A percentile compares a stretch with the other conserved stretches of the same genome.
phyloP scores from a whole-genome alignment of 2,113 vertebrate genomes.

The Eublepharis macularius region DNA sequence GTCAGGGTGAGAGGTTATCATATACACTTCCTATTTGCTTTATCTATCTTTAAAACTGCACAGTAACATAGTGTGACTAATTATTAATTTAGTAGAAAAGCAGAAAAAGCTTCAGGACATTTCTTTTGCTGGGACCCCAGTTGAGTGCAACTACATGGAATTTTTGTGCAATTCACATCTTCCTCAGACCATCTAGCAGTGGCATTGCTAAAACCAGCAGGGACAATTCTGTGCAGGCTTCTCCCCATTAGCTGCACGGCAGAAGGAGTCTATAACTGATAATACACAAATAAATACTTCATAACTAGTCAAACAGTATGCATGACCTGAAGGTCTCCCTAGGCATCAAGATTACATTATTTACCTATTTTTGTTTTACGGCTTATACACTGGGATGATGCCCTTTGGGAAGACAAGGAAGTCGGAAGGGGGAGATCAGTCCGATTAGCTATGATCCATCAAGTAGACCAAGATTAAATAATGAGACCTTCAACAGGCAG shows the following conservation, averaged over 20 bases:
- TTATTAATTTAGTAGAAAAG: conserved; percentile 23
- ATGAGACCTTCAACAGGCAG: conserved; percentile 67
- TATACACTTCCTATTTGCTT: background rate
- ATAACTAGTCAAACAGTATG: conserved; percentile 29
- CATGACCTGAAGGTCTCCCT: conserved; percentile 27
- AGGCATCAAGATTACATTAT: conserved; percentile 39
- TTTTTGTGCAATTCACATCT: conserved; percentile 26
- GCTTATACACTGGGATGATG: conserved; percentile 33
- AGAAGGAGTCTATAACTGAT: background rate
- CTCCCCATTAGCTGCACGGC: conserved; percentile 17
- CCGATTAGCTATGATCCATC: conserved; percentile 37
- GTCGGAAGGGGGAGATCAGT: background rate
- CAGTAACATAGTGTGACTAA: background rate
- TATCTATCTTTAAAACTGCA: background rate
- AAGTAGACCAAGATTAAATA: conserved; percentile 71
- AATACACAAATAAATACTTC: background rate
- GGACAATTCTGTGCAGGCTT: background rate
- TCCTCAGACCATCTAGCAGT: conserved; percentile 36
- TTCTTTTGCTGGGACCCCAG: conserved; percentile 51
- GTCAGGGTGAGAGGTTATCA: background rate
- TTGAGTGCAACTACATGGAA: conserved; percentile 44
- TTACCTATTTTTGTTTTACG: conserved; percentile 34
- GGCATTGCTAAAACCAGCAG: conserved; percentile 11
- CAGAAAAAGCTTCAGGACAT: conserved; percentile 15
- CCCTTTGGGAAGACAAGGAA: conserved; percentile 24